Conservation (phyloP, 2,888 invertebrate genomes). For the Melinaea marsaeus region DNA sequence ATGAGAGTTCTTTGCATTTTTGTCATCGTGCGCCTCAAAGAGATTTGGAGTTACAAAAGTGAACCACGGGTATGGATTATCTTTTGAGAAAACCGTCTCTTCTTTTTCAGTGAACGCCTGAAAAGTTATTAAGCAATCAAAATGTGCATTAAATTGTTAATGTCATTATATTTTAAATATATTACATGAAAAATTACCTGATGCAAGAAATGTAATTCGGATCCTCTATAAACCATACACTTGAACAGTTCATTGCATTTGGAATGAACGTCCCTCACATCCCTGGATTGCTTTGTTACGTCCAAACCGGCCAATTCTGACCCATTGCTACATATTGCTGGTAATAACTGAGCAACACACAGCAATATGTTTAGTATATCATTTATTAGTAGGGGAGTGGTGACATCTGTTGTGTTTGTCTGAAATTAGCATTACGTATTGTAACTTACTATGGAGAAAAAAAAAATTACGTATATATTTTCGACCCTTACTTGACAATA, state of each 20-base stretch:
- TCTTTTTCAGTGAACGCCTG: slow-evolving; percentile 62
- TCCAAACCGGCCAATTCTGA: slow-evolving; percentile 79
- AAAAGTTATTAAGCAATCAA: slow-evolving; percentile 2
- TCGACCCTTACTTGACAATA: slow-evolving; percentile 82
- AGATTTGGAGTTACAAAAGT: slow-evolving; percentile 82
- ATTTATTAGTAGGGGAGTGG: slow-evolving; percentile 77
- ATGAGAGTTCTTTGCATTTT: slow-evolving; percentile 53
- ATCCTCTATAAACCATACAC: slow-evolving; percentile 85
- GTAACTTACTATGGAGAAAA: slow-evolving; percentile 7
- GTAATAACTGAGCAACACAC: slow-evolving; percentile 85
- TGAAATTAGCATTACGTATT: slow-evolving; percentile 42
- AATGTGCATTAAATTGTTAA: not conserved
- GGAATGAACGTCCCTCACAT: slow-evolving; percentile 88
- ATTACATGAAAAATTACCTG: slow-evolving; percentile 74
- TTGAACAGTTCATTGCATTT: slow-evolving; percentile 89
- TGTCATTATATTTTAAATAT: not conserved
- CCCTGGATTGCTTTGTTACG: slow-evolving; percentile 78
- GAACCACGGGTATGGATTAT: slow-evolving; percentile 83
- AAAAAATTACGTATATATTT: not conserved
- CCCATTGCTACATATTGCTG: slow-evolving; percentile 81
- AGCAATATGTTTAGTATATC: slow-evolving; percentile 87
- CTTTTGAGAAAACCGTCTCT: slow-evolving; percentile 39
- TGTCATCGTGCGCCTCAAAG: slow-evolving; percentile 66
- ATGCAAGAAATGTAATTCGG: slow-evolving; percentile 84
- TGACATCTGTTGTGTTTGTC: slow-evolving; percentile 80